Evolutionary conservation across 2,888 invertebrate species (phyloP).

Genomic region (Trachelus stipa): DNA sequence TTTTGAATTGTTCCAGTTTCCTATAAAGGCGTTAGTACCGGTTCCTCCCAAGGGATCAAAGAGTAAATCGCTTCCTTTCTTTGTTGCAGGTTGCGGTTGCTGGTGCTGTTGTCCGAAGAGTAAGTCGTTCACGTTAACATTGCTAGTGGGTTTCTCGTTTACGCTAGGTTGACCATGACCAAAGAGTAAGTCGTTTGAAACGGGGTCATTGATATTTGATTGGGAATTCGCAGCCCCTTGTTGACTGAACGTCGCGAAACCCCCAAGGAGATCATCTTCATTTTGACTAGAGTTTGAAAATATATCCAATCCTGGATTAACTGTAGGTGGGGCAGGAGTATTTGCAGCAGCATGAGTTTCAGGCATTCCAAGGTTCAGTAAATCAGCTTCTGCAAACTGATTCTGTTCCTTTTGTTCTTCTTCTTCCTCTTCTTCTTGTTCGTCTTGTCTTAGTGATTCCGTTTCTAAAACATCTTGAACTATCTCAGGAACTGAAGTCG

Average conservation of each 20-base stretch:
- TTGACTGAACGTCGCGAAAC: slow-evolving; percentile 52
- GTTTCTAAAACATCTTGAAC: slow-evolving; percentile 12
- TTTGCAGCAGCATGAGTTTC: slow-evolving; percentile 22
- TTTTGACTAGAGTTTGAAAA: slow-evolving; percentile 53
- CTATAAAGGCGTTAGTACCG: slow-evolving; percentile 69
- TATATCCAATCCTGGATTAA: slow-evolving; percentile 53
- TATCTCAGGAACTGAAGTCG: slow-evolving; percentile 11
- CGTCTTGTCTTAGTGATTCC: slow-evolving; percentile 24
- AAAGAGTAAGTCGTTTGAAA: slow-evolving; percentile 48
- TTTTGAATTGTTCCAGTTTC: slow-evolving; percentile 63
- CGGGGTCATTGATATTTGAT: slow-evolving; percentile 37
- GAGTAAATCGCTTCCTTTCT: slow-evolving; percentile 43
- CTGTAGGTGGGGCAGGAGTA: slow-evolving; percentile 27
- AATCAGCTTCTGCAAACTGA: slow-evolving; percentile 57
- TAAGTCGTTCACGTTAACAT: slow-evolving; percentile 44
- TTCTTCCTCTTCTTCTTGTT: slow-evolving; percentile 14
- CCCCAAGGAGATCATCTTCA: slow-evolving; percentile 57
- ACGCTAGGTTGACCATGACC: slow-evolving; percentile 29
- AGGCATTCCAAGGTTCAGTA: slow-evolving; percentile 59
- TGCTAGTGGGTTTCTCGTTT: slow-evolving; percentile 22
- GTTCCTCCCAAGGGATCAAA: slow-evolving; percentile 56
- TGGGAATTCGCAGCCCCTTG: slow-evolving; percentile 33
- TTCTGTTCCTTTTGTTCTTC: slow-evolving; percentile 24
- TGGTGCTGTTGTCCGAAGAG: slow-evolving; percentile 45
- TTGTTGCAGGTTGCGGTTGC: slow-evolving; percentile 20